Conservation (phyloP, 1,140 invertebrate genomes). For the Mesaphorura yosii region DNA sequence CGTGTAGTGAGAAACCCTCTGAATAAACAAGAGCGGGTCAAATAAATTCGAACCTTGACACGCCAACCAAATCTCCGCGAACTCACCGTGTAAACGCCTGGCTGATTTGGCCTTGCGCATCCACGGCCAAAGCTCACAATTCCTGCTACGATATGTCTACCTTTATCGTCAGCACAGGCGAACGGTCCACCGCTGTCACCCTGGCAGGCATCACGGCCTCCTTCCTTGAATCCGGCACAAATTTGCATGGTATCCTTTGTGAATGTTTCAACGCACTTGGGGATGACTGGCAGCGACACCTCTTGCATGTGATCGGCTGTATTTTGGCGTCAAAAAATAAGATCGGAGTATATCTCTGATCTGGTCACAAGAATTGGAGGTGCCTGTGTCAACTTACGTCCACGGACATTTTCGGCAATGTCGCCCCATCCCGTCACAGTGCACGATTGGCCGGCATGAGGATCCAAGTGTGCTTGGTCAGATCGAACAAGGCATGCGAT, state of each 20-base stretch:
- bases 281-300: conserved; percentile 45
- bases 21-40: no score
- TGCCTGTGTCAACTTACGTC: conserved; percentile 59
- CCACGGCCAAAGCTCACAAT: conserved; percentile 70
- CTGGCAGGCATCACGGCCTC: conserved; percentile 68
- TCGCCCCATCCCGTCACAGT: conserved; percentile 67
- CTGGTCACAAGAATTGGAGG: no score
- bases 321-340: no score
- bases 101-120: conserved; percentile 59
- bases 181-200: conserved; percentile 68
- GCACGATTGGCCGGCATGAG: conserved; percentile 49
- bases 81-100: conserved; percentile 76
- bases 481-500: conserved; percentile 55
- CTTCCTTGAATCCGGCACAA: conserved; percentile 59
- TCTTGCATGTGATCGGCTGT: conserved; percentile 49
- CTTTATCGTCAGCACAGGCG: conserved; percentile 42
- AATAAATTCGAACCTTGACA: no score
- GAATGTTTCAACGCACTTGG: conserved; percentile 32
- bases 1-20: conserved; percentile 33
- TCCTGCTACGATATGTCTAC: conserved; percentile 50
- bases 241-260: conserved; percentile 50
- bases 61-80: no score
- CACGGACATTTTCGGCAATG: conserved; percentile 52
- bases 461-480: conserved; percentile 43
- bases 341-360: no score